Evolutionary conservation across 1,140 invertebrate genomes (phyloP).

Genomic region (Ladona fulva): DNA sequence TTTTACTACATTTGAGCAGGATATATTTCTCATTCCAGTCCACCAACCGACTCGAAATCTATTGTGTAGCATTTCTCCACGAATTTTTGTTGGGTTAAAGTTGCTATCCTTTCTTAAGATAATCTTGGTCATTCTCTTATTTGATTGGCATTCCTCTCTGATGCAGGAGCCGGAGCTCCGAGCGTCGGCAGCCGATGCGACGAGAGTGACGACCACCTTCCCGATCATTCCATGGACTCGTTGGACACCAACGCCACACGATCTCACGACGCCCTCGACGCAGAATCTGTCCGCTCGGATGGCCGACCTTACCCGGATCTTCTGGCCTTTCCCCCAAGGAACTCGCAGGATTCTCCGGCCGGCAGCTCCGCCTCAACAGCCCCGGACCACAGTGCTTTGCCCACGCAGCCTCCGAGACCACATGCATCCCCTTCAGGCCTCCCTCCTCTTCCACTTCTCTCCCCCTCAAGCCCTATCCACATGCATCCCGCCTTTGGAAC

Average conservation of each 20-base stretch:
- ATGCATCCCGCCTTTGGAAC: constrained; percentile 48
- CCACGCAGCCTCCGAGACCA: constrained; percentile 41
- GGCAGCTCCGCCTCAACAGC: constrained; percentile 66
- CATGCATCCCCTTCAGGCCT: constrained; percentile 37
- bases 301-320: constrained; percentile 51
- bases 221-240: constrained; percentile 19
- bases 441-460: constrained; percentile 17
- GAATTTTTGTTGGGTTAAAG: no score
- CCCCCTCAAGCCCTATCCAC: constrained; percentile 24
- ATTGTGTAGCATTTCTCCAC: no score
- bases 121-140: no score
- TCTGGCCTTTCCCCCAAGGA: constrained; percentile 61
- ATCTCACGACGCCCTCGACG: constrained; percentile 15
- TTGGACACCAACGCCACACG: neutral
- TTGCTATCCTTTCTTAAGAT: no score
- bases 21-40: no score
- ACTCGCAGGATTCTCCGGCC: constrained; percentile 55
- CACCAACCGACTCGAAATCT: no score
- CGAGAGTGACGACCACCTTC: constrained; percentile 17
- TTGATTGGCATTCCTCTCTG: neutral
- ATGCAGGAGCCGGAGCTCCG: neutral
- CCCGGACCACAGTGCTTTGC: constrained; percentile 49
- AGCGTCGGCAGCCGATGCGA: constrained; percentile 10
- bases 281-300: neutral
- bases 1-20: no score